Percentiles rank a stretch among this genome's conserved stretches.
These are phyloP conservation scores for Ammospiza maritima DNA, from an alignment of 2,797 vertebrate genomes.

Conservation along the genomic window DNA sequence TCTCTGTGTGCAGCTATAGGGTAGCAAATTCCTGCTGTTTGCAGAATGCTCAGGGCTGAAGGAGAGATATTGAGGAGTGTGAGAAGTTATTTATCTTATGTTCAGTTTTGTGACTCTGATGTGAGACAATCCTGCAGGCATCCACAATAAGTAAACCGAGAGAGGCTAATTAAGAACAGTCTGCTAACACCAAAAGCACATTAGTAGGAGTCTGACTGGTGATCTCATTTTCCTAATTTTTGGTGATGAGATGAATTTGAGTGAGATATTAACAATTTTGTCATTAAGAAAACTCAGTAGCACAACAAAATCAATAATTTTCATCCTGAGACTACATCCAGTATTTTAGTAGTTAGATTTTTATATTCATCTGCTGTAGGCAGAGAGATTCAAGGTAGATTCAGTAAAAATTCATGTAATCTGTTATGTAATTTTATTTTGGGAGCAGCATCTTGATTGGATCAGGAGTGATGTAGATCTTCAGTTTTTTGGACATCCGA, in stretches of 20 bases:
- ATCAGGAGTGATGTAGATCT: neutral
- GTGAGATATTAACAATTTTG: neutral
- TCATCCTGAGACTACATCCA: neutral
- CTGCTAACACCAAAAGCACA: neutral
- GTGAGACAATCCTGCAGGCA: neutral
- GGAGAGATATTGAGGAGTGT: neutral
- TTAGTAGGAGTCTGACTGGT: neutral
- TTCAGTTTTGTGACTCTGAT: neutral
- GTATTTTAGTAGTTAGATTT: neutral
- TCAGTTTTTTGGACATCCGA: neutral
- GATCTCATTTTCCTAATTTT: slow-evolving; percentile 13
- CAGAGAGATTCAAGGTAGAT: neutral
- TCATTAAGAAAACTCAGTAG: neutral
- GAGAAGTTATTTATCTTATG: neutral
- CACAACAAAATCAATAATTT: neutral
- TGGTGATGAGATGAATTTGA: neutral
- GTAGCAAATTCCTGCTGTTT: neutral
- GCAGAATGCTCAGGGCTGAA: slow-evolving; percentile 1
- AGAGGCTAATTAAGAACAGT: slow-evolving; percentile 14
- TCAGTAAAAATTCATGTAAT: neutral
- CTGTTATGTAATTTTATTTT: neutral
- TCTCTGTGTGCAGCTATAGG: neutral
- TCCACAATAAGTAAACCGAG: neutral
- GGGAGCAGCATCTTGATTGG: neutral
- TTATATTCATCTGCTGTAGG: neutral